Conservation (phyloP, 1,140 invertebrate species). For the Cotesia chilonis region DNA sequence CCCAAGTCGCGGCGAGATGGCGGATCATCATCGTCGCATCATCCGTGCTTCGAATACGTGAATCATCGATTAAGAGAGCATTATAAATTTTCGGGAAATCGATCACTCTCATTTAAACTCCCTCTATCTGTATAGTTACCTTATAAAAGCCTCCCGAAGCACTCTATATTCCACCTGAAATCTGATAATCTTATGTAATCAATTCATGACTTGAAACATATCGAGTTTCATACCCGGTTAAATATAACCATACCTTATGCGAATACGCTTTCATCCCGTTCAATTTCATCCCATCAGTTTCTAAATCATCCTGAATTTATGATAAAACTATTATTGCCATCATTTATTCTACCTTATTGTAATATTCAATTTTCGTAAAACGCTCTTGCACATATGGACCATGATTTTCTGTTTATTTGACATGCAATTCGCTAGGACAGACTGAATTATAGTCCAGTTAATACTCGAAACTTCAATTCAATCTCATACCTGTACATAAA, state of each 20-base stretch:
- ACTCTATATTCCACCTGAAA: slow-evolving; percentile 5
- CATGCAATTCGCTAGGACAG: slow-evolving; percentile 21
- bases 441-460: not conserved
- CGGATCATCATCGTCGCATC: slow-evolving; percentile 65
- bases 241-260: not conserved
- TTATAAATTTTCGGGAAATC: slow-evolving; percentile 50
- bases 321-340: not conserved
- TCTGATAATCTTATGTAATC: slow-evolving; percentile 30
- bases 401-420: slow-evolving; percentile 35
- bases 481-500: too few species aligned
- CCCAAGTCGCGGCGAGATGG: slow-evolving; percentile 67
- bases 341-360: slow-evolving; percentile 22
- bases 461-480: too few species aligned
- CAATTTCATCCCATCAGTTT: slow-evolving; percentile 13
- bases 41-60: slow-evolving; percentile 62
- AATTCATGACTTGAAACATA: slow-evolving; percentile 15
- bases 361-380: slow-evolving; percentile 37
- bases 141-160: not conserved
- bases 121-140: not conserved
- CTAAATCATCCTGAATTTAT: slow-evolving; percentile 23
- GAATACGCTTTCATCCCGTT: slow-evolving; percentile 15
- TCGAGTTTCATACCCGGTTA: slow-evolving; percentile 16
- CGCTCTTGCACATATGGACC: slow-evolving; percentile 19
- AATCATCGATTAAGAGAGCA: slow-evolving; percentile 35
- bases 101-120: slow-evolving; percentile 34